Evolutionary conservation across 64 coral and sea anemone species (phyloP).

Genomic region (Astreopora myriophthalma): DNA sequence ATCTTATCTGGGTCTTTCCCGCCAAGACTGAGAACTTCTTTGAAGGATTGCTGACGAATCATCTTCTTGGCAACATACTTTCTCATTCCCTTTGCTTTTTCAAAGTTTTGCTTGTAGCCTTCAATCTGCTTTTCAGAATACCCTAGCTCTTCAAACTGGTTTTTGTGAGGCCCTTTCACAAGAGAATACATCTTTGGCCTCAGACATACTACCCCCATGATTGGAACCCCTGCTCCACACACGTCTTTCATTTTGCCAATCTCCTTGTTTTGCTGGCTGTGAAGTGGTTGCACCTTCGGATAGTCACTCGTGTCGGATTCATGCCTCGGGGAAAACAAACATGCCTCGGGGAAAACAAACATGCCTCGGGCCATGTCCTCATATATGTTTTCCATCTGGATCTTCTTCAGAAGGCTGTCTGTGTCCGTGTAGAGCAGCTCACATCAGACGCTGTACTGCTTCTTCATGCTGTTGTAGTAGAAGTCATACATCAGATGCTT

Average conservation of each 20-base stretch:
- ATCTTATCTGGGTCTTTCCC: too few relatives aligned
- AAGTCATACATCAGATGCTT: slow-evolving; percentile 38
- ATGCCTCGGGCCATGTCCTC: not conserved
- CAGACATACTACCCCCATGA: not conserved
- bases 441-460: not conserved
- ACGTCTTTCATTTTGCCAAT: slow-evolving; percentile 19
- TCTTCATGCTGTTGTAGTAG: not conserved
- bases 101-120: too few relatives aligned
- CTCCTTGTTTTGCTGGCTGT: not conserved
- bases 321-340: too few relatives aligned
- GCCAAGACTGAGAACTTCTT: too few relatives aligned
- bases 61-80: not conserved
- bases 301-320: not conserved
- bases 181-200: slow-evolving; percentile 24
- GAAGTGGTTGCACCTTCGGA: not conserved
- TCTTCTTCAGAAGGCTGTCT: not conserved
- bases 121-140: too few relatives aligned
- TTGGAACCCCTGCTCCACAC: too few relatives aligned
- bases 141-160: too few relatives aligned
- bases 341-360: not conserved
- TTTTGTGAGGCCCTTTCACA: too few relatives aligned
- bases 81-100: not conserved
- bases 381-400: slow-evolving; percentile 3
- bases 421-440: not conserved
- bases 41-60: too few relatives aligned